Percentiles rank a stretch among this genome's conserved stretches.
phyloP scores from a whole-genome alignment of 2,888 invertebrate species.

The Diabrotica balteata region DNA sequence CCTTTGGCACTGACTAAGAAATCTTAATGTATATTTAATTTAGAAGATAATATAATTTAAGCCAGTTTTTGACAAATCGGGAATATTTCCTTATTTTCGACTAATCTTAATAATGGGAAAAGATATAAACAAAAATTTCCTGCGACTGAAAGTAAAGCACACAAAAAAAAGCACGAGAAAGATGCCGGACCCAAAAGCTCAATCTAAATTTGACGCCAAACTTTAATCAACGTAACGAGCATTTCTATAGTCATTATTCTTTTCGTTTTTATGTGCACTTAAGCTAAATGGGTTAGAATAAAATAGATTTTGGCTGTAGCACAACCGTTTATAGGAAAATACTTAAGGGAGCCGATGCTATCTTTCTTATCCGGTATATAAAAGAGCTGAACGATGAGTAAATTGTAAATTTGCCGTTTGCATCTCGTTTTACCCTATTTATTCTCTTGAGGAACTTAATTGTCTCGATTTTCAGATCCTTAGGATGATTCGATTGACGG shows the following conservation, averaged over 20 bases:
- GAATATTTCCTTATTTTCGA: no score
- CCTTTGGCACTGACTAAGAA: no score
- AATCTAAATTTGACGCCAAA: conserved; percentile 49
- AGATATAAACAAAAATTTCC: neutral
- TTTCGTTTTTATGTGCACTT: conserved; percentile 53
- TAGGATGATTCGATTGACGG: neutral
- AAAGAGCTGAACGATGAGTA: conserved; percentile 48
- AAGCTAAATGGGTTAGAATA: conserved; percentile 56
- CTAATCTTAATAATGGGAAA: no score
- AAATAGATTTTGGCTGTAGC: conserved; percentile 53
- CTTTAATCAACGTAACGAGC: conserved; percentile 51
- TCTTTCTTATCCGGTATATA: conserved; percentile 54
- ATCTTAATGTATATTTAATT: no score
- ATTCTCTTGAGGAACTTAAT: conserved; percentile 1
- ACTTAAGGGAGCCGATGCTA: conserved; percentile 53
- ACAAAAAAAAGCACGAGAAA: conserved; percentile 4
- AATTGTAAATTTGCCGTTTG: conserved; percentile 41
- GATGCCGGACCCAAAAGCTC: conserved; percentile 27
- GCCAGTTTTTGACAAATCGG: no score
- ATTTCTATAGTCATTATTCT: conserved; percentile 43
- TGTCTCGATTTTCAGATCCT: conserved; percentile 4
- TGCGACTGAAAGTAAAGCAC: neutral
- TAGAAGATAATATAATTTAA: no score
- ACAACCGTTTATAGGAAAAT: conserved; percentile 55
- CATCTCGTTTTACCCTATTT: conserved; percentile 1